Base-by-base conservation (phyloP, 2,888 invertebrate genomes). In the Brachyptera putata region DNA sequence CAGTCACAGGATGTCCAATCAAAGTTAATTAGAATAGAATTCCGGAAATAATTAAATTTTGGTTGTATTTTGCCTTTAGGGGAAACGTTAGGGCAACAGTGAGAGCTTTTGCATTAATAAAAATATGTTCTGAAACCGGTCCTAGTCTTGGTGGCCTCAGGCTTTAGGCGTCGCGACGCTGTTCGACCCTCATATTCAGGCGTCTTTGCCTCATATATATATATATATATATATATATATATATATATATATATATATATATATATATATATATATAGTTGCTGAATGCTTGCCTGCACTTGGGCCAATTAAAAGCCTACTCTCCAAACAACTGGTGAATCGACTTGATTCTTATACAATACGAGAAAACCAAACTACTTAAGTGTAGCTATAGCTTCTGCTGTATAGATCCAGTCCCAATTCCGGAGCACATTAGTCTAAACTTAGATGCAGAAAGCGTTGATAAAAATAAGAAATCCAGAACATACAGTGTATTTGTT, bases 1-100 rank as follows among this genome's bases (percentile, higher is more conserved):
- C 61, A 65, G 65, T 65, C 64, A 65, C 58, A 56, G 65, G 61
- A 59, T 66, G 65, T 63, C 64, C 66, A 65, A 66, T 66, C 66
- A 65, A 63, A 65, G 65, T 66, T 66, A 66, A 66, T 66, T 66
- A 66, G 66, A 64, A 66, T 61, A 66, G 66, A 66, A 66, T 66
- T 66, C 66, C 66, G 65, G 66, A 66, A 64, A 66, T 66, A 66
- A 66, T 66, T 66, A 65, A 66, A 66, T 66, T 66, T 66, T 60
- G 66, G 64, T 58, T 63, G 60, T 58, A 60, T 59, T 58, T 58
- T 61, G 63, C 63, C 63, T 63, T 61, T 26, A 57, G 63, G 63
- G 61, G 37, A 58, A n/a, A 58, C 57, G 60, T 61, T 59, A 59
- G 62, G 56, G 58, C 55, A 58, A 50, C 49, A 41, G 56, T 57